These are phyloP conservation scores for Alfaro cultratus DNA, from an alignment of 2,797 vertebrate genomes.

Conservation along the genomic window DNA sequence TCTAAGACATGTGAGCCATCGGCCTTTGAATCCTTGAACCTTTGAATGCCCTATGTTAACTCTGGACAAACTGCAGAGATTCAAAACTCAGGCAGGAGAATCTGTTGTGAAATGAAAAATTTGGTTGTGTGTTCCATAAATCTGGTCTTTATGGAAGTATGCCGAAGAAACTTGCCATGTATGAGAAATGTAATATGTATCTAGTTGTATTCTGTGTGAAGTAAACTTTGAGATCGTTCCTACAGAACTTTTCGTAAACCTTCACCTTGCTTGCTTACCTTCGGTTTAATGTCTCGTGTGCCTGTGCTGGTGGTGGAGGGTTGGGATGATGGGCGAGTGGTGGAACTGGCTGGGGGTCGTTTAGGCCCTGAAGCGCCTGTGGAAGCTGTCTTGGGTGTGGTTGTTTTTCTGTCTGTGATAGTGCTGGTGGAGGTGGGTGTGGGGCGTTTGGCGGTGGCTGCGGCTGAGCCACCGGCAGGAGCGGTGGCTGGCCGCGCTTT, in stretches of 20 bases:
- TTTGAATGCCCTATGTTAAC: neutral
- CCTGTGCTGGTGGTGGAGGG: neutral
- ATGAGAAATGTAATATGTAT: neutral
- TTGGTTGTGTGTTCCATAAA: neutral
- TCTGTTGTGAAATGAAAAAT: neutral
- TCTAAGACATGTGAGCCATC: neutral
- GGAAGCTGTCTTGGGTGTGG: neutral
- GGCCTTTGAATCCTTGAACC: neutral
- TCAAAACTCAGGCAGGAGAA: neutral
- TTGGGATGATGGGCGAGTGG: neutral
- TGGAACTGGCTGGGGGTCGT: neutral
- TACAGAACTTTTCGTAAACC: neutral
- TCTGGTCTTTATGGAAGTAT: neutral
- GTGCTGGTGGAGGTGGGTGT: neutral
- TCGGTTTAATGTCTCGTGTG: neutral
- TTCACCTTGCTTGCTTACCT: neutral
- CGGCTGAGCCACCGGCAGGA: neutral
- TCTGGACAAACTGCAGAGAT: neutral
- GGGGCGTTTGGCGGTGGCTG: neutral
- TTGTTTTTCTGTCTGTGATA: slow-evolving; percentile 3
- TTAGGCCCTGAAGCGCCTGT: neutral
- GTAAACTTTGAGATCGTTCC: neutral
- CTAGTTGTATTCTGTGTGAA: neutral
- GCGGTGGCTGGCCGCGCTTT: neutral
- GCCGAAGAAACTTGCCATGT: neutral